Conservation (phyloP, 2,113 vertebrate genomes). For the Epinephelus fuscoguttatus region DNA sequence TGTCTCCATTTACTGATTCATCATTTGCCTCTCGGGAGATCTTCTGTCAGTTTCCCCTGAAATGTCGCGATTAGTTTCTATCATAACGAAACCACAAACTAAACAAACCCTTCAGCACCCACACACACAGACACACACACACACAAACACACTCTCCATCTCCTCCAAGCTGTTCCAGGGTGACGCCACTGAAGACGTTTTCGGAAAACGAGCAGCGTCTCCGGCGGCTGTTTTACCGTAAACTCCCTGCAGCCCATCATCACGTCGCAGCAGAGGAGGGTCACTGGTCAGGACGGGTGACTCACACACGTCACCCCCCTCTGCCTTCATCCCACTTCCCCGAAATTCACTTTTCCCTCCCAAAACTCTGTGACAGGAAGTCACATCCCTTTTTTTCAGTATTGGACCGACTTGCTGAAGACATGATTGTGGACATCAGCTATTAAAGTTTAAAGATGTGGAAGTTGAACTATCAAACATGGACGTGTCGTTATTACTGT, state of each 20-base stretch:
- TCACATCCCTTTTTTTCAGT: constrained; percentile 1
- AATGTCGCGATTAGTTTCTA: constrained; percentile 58
- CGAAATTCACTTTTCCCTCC: constrained; percentile 34
- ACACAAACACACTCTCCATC: constrained; percentile 14
- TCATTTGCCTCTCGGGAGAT: constrained; percentile 40
- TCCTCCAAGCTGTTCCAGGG: constrained; percentile 28
- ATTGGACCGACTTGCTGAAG: neutral
- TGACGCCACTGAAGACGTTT: constrained; percentile 58
- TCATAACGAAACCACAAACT: constrained; percentile 50
- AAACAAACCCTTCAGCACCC: constrained; percentile 57
- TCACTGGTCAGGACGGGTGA: constrained; percentile 43
- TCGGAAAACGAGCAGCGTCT: constrained; percentile 39
- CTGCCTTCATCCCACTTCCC: neutral
- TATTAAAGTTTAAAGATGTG: constrained; percentile 3
- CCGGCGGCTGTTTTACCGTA: constrained; percentile 49
- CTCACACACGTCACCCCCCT: neutral
- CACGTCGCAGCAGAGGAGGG: neutral
- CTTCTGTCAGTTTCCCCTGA: constrained; percentile 44
- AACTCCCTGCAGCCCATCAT: constrained; percentile 19
- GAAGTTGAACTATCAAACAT: constrained; percentile 1
- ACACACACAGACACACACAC: constrained; percentile 20
- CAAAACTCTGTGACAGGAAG: constrained; percentile 32
- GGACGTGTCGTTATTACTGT: neutral
- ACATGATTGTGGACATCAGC: neutral
- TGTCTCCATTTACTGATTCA: constrained; percentile 38